Evolutionary conservation across 1,140 invertebrate species (phyloP), one percentile per base, ranked within the genome.

Genomic region (Catajapyx aquilonaris): DNA sequence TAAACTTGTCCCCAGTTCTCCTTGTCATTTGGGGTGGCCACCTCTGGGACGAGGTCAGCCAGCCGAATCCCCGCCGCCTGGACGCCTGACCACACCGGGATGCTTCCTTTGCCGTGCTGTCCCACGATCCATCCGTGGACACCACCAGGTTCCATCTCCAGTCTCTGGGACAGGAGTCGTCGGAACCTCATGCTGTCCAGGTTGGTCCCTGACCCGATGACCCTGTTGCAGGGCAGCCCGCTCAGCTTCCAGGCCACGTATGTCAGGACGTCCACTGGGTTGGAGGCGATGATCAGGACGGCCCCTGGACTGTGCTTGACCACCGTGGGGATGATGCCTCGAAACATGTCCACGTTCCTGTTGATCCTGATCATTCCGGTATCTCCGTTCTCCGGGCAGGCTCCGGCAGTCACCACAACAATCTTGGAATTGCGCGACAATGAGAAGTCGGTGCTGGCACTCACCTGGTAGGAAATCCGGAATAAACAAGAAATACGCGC

Each of bases 81-180:
- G 2, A 90, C 81, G 11, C 81, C 79, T 7, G 83, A 87, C 86
- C 86, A 93, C 1, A 91, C 80, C 5, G 85, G 79, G 44, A 90
- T n/a, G n/a, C n/a, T n/a, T n/a, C n/a, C n/a, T n/a, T n/a, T n/a
- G n/a, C n/a, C n/a, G n/a, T n/a, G n/a, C n/a, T n/a, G n/a, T n/a
- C n/a, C n/a, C n/a, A n/a, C n/a, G n/a, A n/a, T n/a, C n/a, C n/a
- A n/a, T n/a, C n/a, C n/a, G n/a, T n/a, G n/a, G n/a, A n/a, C n/a
- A n/a, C n/a, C n/a, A n/a, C n/a, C n/a, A n/a, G n/a, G n/a, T n/a
- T n/a, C n/a, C n/a, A n/a, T n/a, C n/a, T n/a, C 15, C 15, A 60
- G 39, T 35, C 45, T 49, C 41, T 60, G 48, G 18, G 53, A 49
- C 3, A 60, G 47, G 15, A 59, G 42, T 35, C 54, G 59, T 15